Conservation (phyloP, 2,113 vertebrate genomes). For the Austrofundulus limnaeus region DNA sequence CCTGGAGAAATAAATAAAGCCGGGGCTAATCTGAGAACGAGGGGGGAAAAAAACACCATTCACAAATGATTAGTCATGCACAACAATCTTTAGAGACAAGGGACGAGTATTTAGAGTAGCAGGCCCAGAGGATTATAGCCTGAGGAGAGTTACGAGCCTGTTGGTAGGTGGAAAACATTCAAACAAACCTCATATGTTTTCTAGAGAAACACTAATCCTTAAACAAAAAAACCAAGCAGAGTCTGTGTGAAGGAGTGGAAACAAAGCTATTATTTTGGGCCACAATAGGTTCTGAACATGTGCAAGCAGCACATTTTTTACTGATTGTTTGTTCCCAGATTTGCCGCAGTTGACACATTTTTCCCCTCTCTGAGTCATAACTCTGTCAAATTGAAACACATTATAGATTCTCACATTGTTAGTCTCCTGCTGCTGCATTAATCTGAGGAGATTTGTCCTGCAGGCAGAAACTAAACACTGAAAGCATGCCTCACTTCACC, state of each 20-base stretch:
- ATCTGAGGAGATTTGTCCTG: neutral
- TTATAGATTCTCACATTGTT: neutral
- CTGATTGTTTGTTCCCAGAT: neutral
- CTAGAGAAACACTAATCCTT: neutral
- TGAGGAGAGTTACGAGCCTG: slow-evolving; percentile 13
- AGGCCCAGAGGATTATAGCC: slow-evolving; percentile 17
- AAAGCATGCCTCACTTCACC: neutral
- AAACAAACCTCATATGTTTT: rapidly evolving
- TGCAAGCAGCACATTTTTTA: neutral
- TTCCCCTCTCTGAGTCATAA: neutral
- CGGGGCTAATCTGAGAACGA: neutral
- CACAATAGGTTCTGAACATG: neutral
- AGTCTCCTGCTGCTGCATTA: neutral
- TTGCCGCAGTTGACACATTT: neutral
- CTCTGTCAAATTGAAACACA: neutral
- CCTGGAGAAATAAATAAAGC: neutral
- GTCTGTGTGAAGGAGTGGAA: neutral
- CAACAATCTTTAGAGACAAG: slow-evolving; percentile 13
- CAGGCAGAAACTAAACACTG: neutral
- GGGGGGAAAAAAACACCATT: neutral
- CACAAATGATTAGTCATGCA: slow-evolving; percentile 4
- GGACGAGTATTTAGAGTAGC: slow-evolving; percentile 1
- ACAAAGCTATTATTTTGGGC: neutral
- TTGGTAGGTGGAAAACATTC: neutral
- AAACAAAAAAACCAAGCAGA: neutral